Evolutionary conservation across 2,888 invertebrate genomes (phyloP), one percentile per base, ranked within the genome.

Genomic region (Mechanitis messenoides): DNA sequence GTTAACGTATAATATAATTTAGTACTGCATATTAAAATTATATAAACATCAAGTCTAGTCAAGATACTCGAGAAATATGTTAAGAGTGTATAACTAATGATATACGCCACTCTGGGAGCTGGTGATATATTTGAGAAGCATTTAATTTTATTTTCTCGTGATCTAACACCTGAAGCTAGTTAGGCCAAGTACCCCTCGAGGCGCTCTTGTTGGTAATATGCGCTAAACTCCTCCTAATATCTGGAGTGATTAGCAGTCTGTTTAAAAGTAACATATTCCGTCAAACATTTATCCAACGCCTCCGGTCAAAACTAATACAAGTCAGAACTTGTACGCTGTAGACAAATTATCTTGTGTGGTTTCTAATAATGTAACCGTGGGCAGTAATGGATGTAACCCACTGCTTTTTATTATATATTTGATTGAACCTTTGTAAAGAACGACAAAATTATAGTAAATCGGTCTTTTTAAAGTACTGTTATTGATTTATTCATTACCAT

Each of bases 361-460:
- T 50, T 60, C 54, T 56, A 60, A 63, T 56, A 54, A 46, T 46
- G 47, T 59, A 64, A 55, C 53, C 42, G 63, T 76, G 70, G 76
- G 74, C 57, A 57, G 72, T 72, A 72, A 75, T 74, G 67, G 69
- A 72, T 75, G 70, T 66, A 69, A 71, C 79, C 80, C 77, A 79
- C 78, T 74, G 72, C 61, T 74, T 72, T 78, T 76, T 74, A 47
- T 47, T 45, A 46, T 38, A 59, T 61, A 72, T 78, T 77, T 76
- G 76, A 78, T 75, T 77, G 79, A 82, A 81, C 83, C 80, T 81
- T 74, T 75, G 68, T n/a, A 50, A 53, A 55, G 62, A 61, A 63
- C 42, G 42, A 42, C 9, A 9, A 9, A 1, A 9, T 9, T 9
- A 7, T 9, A 42, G 11, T 9, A 38, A 38, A 7, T 9, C 9